phyloP scores from a whole-genome alignment of 2,888 invertebrate genomes.

The Malthinus flaveolus region DNA sequence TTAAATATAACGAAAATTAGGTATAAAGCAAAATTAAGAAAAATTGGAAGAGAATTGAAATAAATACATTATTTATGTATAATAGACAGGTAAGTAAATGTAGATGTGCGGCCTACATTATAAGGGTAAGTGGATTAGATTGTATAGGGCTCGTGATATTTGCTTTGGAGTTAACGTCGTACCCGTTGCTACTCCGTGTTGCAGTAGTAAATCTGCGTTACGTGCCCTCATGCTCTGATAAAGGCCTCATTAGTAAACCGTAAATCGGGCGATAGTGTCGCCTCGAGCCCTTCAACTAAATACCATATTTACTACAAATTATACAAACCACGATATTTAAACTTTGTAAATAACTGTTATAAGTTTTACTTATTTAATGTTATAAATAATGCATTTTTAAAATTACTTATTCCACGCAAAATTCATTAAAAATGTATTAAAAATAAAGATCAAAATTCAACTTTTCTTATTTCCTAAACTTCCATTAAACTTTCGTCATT shows the following conservation, averaged over 20 bases:
- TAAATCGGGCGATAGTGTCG: conserved; percentile 53
- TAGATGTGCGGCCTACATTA: conserved; percentile 9
- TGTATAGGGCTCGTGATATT: conserved; percentile 39
- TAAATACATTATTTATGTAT: conserved; percentile 28
- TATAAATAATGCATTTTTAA: conserved; percentile 24
- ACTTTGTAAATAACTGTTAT: conserved; percentile 35
- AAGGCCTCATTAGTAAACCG: conserved; percentile 58
- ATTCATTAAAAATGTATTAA: conserved; percentile 25
- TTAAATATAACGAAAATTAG: too few species aligned
- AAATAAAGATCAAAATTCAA: conserved; percentile 17
- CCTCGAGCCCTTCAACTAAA: conserved; percentile 37
- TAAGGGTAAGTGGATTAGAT: conserved; percentile 22
- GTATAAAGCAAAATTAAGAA: background rate
- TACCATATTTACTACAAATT: conserved; percentile 38
- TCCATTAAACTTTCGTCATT: conserved; percentile 12
- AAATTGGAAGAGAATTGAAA: conserved; percentile 16
- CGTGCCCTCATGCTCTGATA: conserved; percentile 56
- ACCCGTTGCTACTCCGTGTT: conserved; percentile 40
- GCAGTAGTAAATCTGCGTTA: conserved; percentile 56
- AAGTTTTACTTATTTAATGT: conserved; percentile 32
- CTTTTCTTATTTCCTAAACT: conserved; percentile 21
- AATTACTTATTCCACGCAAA: too few species aligned
- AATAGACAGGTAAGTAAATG: conserved; percentile 23
- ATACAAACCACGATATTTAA: conserved; percentile 34
- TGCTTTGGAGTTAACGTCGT: conserved; percentile 46